Evolutionary conservation across 2,113 vertebrate species (phyloP).

Genomic region (Hippoglossus stenolepis): DNA sequence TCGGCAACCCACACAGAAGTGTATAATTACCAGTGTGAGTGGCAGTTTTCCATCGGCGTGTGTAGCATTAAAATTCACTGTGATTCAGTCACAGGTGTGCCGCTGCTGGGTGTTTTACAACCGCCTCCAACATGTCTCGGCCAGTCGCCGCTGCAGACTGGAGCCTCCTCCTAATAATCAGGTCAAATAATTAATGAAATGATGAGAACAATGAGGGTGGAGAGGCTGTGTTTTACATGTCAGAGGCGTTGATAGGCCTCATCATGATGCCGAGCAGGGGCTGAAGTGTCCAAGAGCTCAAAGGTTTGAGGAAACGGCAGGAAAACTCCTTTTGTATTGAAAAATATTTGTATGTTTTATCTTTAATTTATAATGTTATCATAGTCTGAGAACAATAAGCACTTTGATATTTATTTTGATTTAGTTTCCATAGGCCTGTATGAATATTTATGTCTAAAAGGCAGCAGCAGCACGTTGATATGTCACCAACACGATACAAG

Average conservation of each 20-base stretch:
- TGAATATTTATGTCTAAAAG: not conserved
- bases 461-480: constrained; percentile 9
- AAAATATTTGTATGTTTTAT: too few species aligned
- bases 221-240: constrained; percentile 71
- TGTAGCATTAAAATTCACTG: constrained; percentile 52
- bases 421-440: not conserved
- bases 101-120: constrained; percentile 42
- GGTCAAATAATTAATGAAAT: constrained; percentile 62
- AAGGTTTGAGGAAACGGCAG: constrained; percentile 39
- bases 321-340: not conserved
- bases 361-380: too few species aligned
- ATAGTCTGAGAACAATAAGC: not conserved
- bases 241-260: constrained; percentile 76
- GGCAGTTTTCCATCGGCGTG: constrained; percentile 52
- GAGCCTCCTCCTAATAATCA: constrained; percentile 54
- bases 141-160: constrained; percentile 32
- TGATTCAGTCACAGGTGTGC: constrained; percentile 68
- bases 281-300: constrained; percentile 53
- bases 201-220: constrained; percentile 58
- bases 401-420: constrained; percentile 1
- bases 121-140: constrained; percentile 48
- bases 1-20: constrained; percentile 47
- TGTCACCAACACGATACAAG: constrained; percentile 1
- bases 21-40: constrained; percentile 62
- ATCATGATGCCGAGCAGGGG: constrained; percentile 48